Evolutionary conservation across 2,113 vertebrate genomes (phyloP).

Genomic region (Gila orcuttii): DNA sequence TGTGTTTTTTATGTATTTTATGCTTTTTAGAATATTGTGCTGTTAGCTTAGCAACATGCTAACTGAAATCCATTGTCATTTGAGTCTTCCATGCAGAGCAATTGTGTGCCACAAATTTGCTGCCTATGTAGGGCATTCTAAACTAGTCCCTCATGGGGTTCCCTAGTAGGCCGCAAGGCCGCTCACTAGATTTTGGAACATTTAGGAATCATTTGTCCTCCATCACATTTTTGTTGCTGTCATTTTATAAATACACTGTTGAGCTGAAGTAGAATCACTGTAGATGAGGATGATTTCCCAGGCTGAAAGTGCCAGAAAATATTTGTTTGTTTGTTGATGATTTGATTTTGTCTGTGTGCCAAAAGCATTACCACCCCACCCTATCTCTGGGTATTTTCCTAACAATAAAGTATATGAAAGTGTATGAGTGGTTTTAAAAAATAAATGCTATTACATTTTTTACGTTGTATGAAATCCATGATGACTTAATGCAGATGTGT

Average conservation of each 20-base stretch:
- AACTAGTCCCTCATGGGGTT: background rate
- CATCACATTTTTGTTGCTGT: background rate
- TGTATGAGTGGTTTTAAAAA: too few species aligned
- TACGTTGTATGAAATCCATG: too few species aligned
- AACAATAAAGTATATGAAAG: too few species aligned
- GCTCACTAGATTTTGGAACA: background rate
- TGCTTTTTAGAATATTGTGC: background rate
- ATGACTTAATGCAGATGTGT: too few species aligned
- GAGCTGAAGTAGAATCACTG: background rate
- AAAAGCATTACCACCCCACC: background rate
- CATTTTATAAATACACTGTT: background rate
- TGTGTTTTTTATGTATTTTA: background rate
- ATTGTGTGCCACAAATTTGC: background rate
- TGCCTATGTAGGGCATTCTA: background rate
- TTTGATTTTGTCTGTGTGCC: background rate
- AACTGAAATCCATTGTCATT: background rate
- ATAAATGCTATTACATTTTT: too few species aligned
- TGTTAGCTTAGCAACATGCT: slow-evolving; percentile 15
- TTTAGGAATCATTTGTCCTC: background rate
- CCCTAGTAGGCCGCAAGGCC: background rate
- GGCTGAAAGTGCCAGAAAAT: background rate
- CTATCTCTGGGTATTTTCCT: too few species aligned
- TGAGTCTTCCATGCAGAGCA: background rate
- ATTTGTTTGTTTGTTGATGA: background rate
- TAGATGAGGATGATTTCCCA: background rate